phyloP scores from a whole-genome alignment of 2,888 invertebrate species.

The Caenorhabditis sp. region DNA sequence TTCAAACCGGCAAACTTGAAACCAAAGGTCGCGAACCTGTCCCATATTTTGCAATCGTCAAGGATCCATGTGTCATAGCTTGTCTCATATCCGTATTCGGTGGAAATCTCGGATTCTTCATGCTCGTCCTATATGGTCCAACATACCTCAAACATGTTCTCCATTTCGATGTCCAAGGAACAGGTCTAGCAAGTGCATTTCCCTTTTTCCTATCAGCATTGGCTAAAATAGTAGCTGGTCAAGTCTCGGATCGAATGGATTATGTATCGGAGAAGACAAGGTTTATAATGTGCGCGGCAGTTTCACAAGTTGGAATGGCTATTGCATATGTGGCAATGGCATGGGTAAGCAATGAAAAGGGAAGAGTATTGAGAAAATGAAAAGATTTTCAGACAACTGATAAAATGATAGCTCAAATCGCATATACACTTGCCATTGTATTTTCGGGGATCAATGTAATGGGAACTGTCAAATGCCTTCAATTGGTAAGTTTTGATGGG shows the following conservation, averaged over 20 bases:
- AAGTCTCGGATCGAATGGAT: constrained; percentile 37
- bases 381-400: constrained; percentile 10
- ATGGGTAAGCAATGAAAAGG: constrained; percentile 9
- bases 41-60: constrained; percentile 36
- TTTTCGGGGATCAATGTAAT: constrained; percentile 44
- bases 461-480: constrained; percentile 42
- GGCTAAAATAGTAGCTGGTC: constrained; percentile 41
- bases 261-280: constrained; percentile 39
- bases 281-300: constrained; percentile 45
- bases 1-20: constrained; percentile 5
- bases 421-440: constrained; percentile 40
- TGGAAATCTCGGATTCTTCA: constrained; percentile 53
- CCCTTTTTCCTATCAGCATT: constrained; percentile 43
- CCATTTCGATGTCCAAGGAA: constrained; percentile 36
- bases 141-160: constrained; percentile 47
- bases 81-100: constrained; percentile 31
- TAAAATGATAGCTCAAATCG: constrained; percentile 29
- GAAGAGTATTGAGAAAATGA: not conserved
- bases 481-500: constrained; percentile 20
- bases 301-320: constrained; percentile 53
- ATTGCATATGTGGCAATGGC: constrained; percentile 46
- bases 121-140: constrained; percentile 52
- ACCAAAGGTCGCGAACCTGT: constrained; percentile 9
- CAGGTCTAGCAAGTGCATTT: constrained; percentile 43
- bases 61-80: constrained; percentile 12